A percentile compares a stretch with the other conserved stretches of the same genome.
These are phyloP conservation scores for Hyles lineata DNA, from an alignment of 2,888 invertebrate genomes.

Conservation along the genomic window DNA sequence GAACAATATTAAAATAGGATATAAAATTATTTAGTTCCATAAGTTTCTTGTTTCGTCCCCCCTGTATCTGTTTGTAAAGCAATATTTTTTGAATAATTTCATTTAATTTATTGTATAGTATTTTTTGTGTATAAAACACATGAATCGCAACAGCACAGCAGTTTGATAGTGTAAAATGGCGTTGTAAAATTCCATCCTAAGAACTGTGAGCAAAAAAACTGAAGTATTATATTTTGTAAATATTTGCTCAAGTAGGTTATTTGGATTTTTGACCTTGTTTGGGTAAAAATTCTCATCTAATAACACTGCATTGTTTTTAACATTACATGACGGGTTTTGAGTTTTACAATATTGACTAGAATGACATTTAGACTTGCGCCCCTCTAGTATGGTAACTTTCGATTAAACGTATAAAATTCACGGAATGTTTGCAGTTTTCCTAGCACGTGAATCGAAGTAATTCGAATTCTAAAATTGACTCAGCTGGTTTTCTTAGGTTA, in stretches of 20 bases:
- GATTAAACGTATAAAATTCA: not conserved
- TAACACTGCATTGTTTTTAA: not conserved
- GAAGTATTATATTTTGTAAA: slow-evolving; percentile 35
- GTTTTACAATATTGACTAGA: not conserved
- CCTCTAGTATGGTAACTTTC: not conserved
- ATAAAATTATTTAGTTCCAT: not conserved
- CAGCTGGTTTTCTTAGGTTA: too few relatives aligned
- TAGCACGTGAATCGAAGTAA: not conserved
- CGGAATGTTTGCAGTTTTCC: not conserved
- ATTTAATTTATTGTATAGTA: not conserved
- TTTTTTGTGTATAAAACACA: too few relatives aligned
- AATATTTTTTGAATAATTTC: slow-evolving; percentile 2
- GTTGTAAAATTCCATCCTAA: not conserved
- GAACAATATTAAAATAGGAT: not conserved
- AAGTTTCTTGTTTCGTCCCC: not conserved
- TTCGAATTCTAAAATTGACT: too few relatives aligned
- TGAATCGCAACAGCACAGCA: not conserved
- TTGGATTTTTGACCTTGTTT: slow-evolving; percentile 35
- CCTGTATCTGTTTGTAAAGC: not conserved
- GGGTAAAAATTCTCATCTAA: slow-evolving; percentile 17
- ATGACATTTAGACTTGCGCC: not conserved
- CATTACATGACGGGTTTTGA: not conserved
- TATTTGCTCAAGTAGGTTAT: slow-evolving; percentile 44
- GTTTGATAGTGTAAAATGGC: not conserved
- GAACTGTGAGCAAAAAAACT: not conserved